Evolutionary conservation across 2,888 invertebrate genomes (phyloP).

Genomic region (Thyatira batis): DNA sequence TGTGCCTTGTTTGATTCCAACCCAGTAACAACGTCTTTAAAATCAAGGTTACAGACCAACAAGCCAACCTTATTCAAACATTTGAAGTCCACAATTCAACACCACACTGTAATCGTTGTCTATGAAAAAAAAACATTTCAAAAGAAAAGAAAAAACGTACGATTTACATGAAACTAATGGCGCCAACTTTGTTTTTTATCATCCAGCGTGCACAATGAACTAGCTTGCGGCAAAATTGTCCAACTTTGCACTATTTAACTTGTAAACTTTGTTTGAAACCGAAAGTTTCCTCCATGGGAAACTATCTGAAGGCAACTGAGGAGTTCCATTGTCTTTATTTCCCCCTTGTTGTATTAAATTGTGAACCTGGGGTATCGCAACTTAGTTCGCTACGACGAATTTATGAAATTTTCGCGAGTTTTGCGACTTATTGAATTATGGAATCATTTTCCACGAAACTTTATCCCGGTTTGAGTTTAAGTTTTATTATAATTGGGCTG

Average conservation of each 20-base stretch:
- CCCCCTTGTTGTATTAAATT: constrained; percentile 37
- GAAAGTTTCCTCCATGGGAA: constrained; percentile 41
- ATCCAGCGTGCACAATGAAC: constrained; percentile 42
- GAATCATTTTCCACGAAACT: constrained; percentile 26
- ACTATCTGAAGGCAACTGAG: constrained; percentile 42
- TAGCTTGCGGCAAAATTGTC: constrained; percentile 62
- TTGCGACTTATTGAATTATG: constrained; percentile 35
- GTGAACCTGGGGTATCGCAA: constrained; percentile 23
- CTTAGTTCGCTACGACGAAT: constrained; percentile 23
- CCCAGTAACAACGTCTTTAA: too few species aligned
- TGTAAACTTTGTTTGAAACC: constrained; percentile 46
- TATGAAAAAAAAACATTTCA: not conserved
- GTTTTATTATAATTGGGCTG: not conserved
- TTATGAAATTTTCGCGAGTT: constrained; percentile 31
- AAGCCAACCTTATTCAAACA: too few species aligned
- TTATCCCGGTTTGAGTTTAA: not conserved
- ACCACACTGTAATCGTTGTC: constrained; percentile 6
- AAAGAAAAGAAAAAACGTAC: constrained; percentile 31
- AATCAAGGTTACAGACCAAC: too few species aligned
- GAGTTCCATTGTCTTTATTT: constrained; percentile 50
- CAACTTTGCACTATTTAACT: constrained; percentile 71
- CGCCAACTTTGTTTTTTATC: constrained; percentile 44
- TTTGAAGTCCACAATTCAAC: constrained; percentile 1
- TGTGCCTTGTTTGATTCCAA: too few species aligned
- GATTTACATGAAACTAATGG: constrained; percentile 45